Conservation (phyloP, 2,888 invertebrate genomes). For the Polymixis lichenea region DNA sequence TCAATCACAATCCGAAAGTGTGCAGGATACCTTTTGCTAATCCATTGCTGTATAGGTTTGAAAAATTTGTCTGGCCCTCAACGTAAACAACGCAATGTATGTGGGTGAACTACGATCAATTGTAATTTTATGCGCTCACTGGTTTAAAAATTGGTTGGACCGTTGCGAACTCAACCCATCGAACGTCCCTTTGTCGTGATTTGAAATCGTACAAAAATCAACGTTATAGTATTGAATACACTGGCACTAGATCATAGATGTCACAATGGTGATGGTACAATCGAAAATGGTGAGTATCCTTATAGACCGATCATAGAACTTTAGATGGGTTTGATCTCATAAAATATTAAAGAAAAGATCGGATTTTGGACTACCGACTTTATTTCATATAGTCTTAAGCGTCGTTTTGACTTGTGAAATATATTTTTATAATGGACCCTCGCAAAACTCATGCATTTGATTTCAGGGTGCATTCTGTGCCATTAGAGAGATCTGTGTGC, state of each 20-base stretch:
- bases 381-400: no score
- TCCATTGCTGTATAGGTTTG: no score
- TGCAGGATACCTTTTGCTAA: no score
- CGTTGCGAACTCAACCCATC: neutral
- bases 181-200: neutral
- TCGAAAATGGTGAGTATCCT: neutral
- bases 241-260: neutral
- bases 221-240: neutral
- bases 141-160: no score
- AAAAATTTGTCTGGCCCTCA: no score
- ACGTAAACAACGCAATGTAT: no score
- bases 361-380: neutral
- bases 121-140: no score
- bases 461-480: slow-evolving; percentile 71
- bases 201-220: neutral
- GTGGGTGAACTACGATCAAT: no score
- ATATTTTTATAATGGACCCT: slow-evolving; percentile 9
- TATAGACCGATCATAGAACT: neutral
- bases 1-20: no score
- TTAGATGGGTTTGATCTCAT: neutral
- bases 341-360: neutral
- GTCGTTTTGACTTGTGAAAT: slow-evolving; percentile 1
- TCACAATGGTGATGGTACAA: no score
- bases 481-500: slow-evolving; percentile 76
- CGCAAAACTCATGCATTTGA: slow-evolving; percentile 55